phyloP scores from a whole-genome alignment of 2,113 vertebrate species.

The Mola mola region DNA sequence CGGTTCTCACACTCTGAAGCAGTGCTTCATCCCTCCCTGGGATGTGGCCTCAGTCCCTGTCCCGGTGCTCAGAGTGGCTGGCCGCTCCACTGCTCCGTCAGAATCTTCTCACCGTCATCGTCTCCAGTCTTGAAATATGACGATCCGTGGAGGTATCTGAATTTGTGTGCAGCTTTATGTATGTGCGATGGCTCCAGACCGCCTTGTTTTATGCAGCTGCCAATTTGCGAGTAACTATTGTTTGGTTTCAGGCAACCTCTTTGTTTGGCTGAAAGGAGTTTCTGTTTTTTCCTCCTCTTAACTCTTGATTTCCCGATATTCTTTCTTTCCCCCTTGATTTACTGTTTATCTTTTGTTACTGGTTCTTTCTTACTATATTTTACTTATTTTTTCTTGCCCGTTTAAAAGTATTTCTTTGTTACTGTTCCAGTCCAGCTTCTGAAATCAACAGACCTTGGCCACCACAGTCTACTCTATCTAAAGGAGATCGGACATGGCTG shows the following conservation, averaged over 20 bases:
- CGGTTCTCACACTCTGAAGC: conserved; percentile 73
- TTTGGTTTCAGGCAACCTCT: background rate
- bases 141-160: conserved; percentile 77
- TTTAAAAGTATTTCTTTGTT: conserved; percentile 17
- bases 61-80: conserved; percentile 58
- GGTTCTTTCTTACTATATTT: background rate
- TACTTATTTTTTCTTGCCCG: background rate
- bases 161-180: too few relatives aligned
- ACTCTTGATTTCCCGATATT: background rate
- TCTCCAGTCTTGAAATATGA: conserved; percentile 52
- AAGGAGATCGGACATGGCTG: conserved; percentile 96
- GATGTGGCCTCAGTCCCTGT: conserved; percentile 45
- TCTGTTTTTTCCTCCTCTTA: background rate
- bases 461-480: conserved; percentile 94
- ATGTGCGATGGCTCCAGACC: too few relatives aligned
- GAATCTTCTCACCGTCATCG: conserved; percentile 16
- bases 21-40: conserved; percentile 39
- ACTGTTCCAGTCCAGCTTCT: conserved; percentile 89
- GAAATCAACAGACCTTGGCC: conserved; percentile 90
- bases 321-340: background rate
- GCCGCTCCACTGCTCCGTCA: conserved; percentile 54
- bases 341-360: background rate
- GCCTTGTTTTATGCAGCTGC: too few relatives aligned
- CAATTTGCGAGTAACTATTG: background rate
- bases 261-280: background rate